Conservation (phyloP, 2,113 vertebrate species). For the Xyrauchen texanus region DNA sequence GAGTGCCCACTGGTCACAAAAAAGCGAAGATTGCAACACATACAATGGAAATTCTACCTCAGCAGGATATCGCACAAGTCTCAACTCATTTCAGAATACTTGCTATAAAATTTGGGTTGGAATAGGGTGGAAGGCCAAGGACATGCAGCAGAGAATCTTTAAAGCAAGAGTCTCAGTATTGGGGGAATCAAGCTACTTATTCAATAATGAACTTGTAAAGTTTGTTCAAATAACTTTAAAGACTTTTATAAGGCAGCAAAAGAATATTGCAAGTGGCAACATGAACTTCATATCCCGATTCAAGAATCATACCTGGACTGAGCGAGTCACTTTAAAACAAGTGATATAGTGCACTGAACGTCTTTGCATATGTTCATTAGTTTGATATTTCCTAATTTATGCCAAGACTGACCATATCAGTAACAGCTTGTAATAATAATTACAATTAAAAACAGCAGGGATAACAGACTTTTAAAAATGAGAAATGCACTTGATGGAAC, state of each 20-base stretch:
- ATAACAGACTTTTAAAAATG: neutral
- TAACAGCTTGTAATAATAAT: constrained; percentile 14
- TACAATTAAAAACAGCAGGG: constrained; percentile 12
- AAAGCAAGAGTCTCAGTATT: too few species aligned
- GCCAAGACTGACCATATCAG: constrained; percentile 32
- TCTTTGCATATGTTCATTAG: neutral
- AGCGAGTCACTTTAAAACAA: neutral
- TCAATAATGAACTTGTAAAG: neutral
- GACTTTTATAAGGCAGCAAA: too few species aligned
- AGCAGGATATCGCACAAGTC: neutral
- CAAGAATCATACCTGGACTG: neutral
- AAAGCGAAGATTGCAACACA: constrained; percentile 23
- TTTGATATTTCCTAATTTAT: constrained; percentile 46
- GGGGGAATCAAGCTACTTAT: neutral
- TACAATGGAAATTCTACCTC: constrained; percentile 51
- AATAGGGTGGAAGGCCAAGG: neutral
- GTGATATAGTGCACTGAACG: constrained; percentile 22
- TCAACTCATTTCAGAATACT: constrained; percentile 40
- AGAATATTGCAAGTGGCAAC: too few species aligned
- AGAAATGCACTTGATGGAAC: constrained; percentile 36
- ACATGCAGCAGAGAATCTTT: too few species aligned
- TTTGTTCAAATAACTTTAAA: too few species aligned
- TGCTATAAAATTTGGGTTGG: neutral
- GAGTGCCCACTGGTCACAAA: constrained; percentile 12
- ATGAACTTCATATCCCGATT: too few species aligned